A percentile compares a stretch with the other conserved stretches of the same genome.
Evolutionary conservation across 2,888 invertebrate genomes (phyloP).

Genomic region (Lithodes maja): DNA sequence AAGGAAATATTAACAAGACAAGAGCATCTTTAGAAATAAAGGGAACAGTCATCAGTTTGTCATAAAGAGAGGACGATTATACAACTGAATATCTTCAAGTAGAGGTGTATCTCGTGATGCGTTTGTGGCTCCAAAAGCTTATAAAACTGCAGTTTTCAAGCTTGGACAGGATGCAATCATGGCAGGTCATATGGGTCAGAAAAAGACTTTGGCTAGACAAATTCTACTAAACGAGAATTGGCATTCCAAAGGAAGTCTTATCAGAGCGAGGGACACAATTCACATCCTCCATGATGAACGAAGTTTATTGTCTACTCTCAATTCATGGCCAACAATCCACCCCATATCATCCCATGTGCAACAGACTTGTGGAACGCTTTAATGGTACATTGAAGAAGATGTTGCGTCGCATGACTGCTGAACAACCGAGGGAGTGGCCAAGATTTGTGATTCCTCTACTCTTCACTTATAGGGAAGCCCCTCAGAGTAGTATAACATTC

Average conservation of each 20-base stretch:
- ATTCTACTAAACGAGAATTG: neutral
- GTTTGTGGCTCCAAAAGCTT: no score
- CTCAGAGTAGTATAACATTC: slow-evolving; percentile 3
- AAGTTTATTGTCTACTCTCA: neutral
- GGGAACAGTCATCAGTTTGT: no score
- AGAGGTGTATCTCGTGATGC: no score
- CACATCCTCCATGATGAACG: slow-evolving; percentile 22
- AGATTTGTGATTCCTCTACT: slow-evolving; percentile 19
- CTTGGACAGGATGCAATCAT: no score
- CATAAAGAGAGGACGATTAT: no score
- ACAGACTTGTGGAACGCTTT: no score
- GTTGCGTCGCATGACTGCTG: neutral
- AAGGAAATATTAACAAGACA: no score
- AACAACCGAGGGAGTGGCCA: neutral
- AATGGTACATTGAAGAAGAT: no score
- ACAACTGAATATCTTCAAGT: no score
- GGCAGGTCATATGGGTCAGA: no score
- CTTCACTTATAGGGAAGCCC: slow-evolving; percentile 29
- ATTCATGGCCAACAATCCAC: slow-evolving; percentile 1
- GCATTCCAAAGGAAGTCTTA: slow-evolving; percentile 18
- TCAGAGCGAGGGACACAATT: slow-evolving; percentile 9
- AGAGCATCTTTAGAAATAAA: no score
- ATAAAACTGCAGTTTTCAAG: no score
- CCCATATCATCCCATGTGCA: slow-evolving; percentile 10
- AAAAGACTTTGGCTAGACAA: neutral